phyloP scores from a whole-genome alignment of 2,797 vertebrate species.

The Bradypodion pumilum region DNA sequence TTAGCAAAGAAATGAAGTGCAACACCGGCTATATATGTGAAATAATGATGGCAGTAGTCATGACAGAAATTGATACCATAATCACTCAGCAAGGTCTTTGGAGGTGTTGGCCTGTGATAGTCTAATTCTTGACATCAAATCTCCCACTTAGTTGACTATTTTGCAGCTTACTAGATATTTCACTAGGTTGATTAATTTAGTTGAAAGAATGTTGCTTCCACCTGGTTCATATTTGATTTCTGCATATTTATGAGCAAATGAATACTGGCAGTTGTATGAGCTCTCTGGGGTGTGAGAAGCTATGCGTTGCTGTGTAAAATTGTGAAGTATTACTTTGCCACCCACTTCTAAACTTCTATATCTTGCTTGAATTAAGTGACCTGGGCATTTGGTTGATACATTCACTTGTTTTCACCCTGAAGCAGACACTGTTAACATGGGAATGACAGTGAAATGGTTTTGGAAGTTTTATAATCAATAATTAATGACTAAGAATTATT shows the following conservation, averaged over 20 bases:
- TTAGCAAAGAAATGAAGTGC: not conserved
- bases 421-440: conserved; percentile 50
- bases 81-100: not conserved
- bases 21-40: not conserved
- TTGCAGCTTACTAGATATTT: not conserved
- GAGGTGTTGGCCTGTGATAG: not conserved
- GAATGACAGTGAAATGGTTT: conserved; percentile 61
- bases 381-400: conserved; percentile 46
- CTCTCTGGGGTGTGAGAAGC: not conserved
- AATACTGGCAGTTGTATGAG: not conserved
- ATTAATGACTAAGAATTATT: conserved; percentile 71
- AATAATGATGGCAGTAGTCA: too few relatives aligned
- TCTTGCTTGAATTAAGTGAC: conserved; percentile 13
- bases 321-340: conserved; percentile 16
- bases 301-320: not conserved
- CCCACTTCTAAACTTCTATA: not conserved
- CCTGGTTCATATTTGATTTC: not conserved
- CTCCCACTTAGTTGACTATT: not conserved
- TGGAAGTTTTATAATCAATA: conserved; percentile 69
- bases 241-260: not conserved
- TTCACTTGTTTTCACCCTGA: conserved; percentile 47
- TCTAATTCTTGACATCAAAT: not conserved
- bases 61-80: too few relatives aligned
- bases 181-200: not conserved
- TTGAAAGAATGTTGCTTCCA: not conserved